Evolutionary conservation across 2,797 vertebrate genomes (phyloP), one percentile per base, ranked within the genome.

Genomic region (Tadarida brasiliensis): DNA sequence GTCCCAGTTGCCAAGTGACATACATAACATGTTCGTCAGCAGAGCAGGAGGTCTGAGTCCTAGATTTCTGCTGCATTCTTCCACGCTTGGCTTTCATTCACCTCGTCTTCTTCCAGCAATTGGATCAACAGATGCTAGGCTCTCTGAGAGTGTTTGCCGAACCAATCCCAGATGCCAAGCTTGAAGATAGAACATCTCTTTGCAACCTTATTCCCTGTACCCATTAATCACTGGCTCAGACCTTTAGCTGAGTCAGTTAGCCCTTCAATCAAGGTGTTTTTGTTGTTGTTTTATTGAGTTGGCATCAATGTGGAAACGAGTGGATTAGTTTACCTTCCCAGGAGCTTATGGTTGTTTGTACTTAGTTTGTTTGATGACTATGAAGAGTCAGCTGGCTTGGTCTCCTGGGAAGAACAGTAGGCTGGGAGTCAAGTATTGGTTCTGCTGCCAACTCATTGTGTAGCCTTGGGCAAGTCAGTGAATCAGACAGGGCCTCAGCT

Each of bases 71-170:
- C 51, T 17, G 14, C 20, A 2, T 92, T 92, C 10, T 81, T 44
- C 78, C 80, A 61, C 0, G 2, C 77, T 89, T 94, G 88, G 65
- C 91, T 95, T 0, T 0, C 65, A 0, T 54, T 97, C 84, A 96
- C 86, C 71, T 89, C 56, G 10, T 73, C 39, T 94, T 86, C 89
- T 87, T 96, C 86, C 90, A 94, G n/a, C 44, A 89, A 54, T 76
- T 71, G 92, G 63, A 89, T 96, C 78, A 91, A 61, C 76, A 89
- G 76, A 80, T 95, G 65, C 49, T 80, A 56, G 65, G 30, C 47
- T 93, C 51, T 61, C 57, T 22, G 1, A 19, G 39, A 33, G 74
- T 26, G 39, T 95, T 91, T 90, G 71, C 59, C 88, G 44, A 63
- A 88, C 76, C 70, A 93, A 65, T 59, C 90, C 47, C 81, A 85